Evolutionary conservation across 2,797 vertebrate species (phyloP).

Genomic region (Spheniscus humboldti): DNA sequence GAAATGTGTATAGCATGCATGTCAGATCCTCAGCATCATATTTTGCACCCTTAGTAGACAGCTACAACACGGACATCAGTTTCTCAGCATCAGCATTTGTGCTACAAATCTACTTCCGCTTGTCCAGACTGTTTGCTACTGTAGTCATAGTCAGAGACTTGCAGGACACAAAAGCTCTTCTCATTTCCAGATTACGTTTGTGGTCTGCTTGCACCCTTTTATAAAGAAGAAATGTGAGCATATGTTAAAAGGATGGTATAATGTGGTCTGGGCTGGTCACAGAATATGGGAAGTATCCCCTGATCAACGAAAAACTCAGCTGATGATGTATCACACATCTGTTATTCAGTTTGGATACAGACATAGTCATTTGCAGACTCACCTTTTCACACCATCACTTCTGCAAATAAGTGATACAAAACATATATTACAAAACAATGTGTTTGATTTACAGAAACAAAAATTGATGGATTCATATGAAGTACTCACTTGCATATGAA

Average conservation of each 20-base stretch:
- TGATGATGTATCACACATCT: background rate
- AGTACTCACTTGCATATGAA: background rate
- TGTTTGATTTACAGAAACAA: background rate
- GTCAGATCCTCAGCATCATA: background rate
- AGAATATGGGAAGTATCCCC: too few species aligned
- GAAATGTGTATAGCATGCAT: background rate
- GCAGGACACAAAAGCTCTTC: background rate
- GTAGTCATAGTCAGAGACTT: background rate
- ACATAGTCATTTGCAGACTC: background rate
- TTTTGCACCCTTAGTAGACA: background rate
- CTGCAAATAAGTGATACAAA: background rate
- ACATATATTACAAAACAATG: background rate
- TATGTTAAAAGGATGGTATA: background rate
- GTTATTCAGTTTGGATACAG: background rate
- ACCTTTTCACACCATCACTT: background rate
- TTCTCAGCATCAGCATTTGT: background rate
- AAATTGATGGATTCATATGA: background rate
- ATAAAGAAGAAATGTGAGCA: background rate
- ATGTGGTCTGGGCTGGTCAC: background rate
- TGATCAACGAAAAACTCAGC: background rate
- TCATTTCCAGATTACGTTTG: background rate
- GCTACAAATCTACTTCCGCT: background rate
- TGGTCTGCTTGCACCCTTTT: background rate
- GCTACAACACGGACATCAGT: background rate
- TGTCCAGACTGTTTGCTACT: background rate